Evolutionary conservation across 1,140 invertebrate species (phyloP).

Genomic region (Pygmarrhopalites habei): DNA sequence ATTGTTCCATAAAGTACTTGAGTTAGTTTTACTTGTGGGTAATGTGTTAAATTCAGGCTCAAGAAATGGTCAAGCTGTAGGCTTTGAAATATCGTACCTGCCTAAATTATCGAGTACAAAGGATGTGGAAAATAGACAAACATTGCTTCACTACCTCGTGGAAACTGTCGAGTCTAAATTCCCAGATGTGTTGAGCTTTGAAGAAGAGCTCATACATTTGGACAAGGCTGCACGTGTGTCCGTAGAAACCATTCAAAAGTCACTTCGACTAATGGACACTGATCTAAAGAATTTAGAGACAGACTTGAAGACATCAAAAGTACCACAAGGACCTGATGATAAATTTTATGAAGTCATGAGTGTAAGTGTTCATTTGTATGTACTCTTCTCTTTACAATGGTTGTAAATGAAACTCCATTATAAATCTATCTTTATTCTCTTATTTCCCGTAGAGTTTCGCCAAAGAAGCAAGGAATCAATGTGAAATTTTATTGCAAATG

Average conservation of each 20-base stretch:
- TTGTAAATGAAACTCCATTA: conserved; percentile 5
- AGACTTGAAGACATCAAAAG: conserved; percentile 72
- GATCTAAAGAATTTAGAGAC: conserved; percentile 78
- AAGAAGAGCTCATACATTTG: conserved; percentile 80
- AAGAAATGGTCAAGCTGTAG: conserved; percentile 84
- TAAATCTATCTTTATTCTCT: neutral
- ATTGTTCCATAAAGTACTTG: conserved; percentile 83
- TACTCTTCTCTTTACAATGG: conserved; percentile 4
- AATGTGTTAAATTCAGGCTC: conserved; percentile 95
- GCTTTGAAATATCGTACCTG: conserved; percentile 93
- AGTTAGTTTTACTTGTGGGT: conserved; percentile 80
- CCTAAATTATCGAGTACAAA: conserved; percentile 93
- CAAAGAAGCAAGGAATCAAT: conserved; percentile 71
- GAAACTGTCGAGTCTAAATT: conserved; percentile 81
- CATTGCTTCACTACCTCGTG: conserved; percentile 85
- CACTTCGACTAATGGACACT: conserved; percentile 75
- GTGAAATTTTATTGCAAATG: conserved; percentile 84
- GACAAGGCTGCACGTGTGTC: conserved; percentile 76
- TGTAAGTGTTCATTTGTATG: conserved; percentile 50
- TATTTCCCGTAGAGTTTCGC: conserved; percentile 56
- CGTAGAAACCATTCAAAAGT: conserved; percentile 75
- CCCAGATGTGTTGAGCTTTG: conserved; percentile 72
- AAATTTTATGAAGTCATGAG: conserved; percentile 75
- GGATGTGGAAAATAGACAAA: conserved; percentile 85
- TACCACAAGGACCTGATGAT: conserved; percentile 70